A percentile compares a stretch with the other conserved stretches of the same genome.
Evolutionary conservation across 1,140 invertebrate species (phyloP).

Genomic region (Phortica variegata): DNA sequence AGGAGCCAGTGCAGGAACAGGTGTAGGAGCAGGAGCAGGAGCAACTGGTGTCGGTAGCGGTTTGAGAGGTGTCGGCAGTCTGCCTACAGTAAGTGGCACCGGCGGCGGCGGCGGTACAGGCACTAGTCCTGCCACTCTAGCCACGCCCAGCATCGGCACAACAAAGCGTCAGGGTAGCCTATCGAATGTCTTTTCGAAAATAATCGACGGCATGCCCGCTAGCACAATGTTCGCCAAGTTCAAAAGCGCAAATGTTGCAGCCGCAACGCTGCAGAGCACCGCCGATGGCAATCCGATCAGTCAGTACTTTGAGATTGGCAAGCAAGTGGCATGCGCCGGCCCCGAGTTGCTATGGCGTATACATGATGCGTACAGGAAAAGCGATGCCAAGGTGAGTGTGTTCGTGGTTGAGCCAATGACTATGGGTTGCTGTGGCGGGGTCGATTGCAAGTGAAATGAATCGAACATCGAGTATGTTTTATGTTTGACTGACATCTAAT

Average conservation of each 20-base stretch:
- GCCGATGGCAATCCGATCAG: slow-evolving; percentile 84
- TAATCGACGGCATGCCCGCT: slow-evolving; percentile 58
- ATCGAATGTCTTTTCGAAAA: slow-evolving; percentile 55
- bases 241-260: slow-evolving; percentile 63
- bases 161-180: slow-evolving; percentile 52
- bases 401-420: background rate
- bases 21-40: slow-evolving; percentile 8
- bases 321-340: slow-evolving; percentile 82
- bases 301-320: slow-evolving; percentile 86
- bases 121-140: background rate
- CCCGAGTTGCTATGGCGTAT: slow-evolving; percentile 92
- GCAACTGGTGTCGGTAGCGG: slow-evolving; percentile 14
- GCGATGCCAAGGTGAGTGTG: slow-evolving; percentile 85
- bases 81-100: slow-evolving; percentile 29
- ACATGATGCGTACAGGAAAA: slow-evolving; percentile 84
- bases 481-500: no score
- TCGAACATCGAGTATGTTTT: slow-evolving; percentile 80
- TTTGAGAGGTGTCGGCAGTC: slow-evolving; percentile 17
- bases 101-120: slow-evolving; percentile 6
- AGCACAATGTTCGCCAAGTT: slow-evolving; percentile 75
- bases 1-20: slow-evolving; percentile 8
- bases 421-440: no score
- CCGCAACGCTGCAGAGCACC: slow-evolving; percentile 59
- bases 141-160: slow-evolving; percentile 9
- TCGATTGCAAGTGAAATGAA: background rate